Evolutionary conservation across 2,113 vertebrate species (phyloP), one percentile per base, ranked within the genome.

Genomic region (Ameiurus melas): DNA sequence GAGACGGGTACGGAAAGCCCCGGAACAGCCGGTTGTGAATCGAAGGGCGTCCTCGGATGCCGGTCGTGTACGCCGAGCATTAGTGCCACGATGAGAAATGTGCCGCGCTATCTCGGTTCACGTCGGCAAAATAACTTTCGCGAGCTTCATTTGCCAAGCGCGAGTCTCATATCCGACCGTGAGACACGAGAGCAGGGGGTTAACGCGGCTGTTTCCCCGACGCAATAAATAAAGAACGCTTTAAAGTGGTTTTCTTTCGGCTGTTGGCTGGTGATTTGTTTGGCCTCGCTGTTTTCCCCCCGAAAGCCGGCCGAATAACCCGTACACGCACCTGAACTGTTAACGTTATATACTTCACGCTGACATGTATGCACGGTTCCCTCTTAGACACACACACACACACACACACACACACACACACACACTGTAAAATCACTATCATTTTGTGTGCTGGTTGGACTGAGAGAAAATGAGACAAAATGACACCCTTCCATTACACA

Each of bases 401-500:
- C 75, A 43, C 47, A 53, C 75, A 78, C 25, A 53, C 36, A 47
- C 73, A 75, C 71, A 78, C 75, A 19, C 12, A 51, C 75, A 78
- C 39, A 78, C 39, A 22, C 71, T 1, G 77, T 79, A 79, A 84
- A 84, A 70, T 84, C 27, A 51, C 64, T 70, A 22, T 84, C 83
- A 70, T 84, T 84, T 70, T n/a, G 39, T 19, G 60, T 58, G 57
- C 80, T 39, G 81, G 58, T 16, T 16, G 10, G 60, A 84, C 22
- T 10, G 25, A 79, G 83, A n/a, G 43, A 84, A 84, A 84, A 84
- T 84, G 62, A 68, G 43, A 84, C 62, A 70, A 58, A 85, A 75
- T 85, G 39, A 85, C 33, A 84, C 14, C 68, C 53, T 77, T 53
- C 53, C 47, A 70, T 77, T 30, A 84, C 30, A 77, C 22, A 75